A percentile compares a stretch with the other conserved stretches of the same genome.
These are phyloP conservation scores for Glaucidium brasilianum DNA, from an alignment of 2,113 vertebrate species.

Conservation along the genomic window DNA sequence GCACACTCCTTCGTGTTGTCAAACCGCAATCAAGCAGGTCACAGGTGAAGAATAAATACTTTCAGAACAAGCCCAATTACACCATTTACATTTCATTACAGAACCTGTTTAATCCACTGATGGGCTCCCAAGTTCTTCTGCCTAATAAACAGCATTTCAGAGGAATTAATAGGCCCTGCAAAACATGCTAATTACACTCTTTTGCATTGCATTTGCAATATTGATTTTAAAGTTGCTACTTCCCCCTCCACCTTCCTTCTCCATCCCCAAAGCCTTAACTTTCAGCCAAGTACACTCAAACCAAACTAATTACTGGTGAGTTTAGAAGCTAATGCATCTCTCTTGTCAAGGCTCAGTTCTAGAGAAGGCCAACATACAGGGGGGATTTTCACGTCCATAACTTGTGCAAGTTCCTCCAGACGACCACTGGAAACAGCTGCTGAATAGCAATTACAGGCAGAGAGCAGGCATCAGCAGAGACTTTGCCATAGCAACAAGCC, in stretches of 20 bases:
- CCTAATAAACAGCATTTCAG: conserved; percentile 68
- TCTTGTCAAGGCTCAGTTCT: not conserved
- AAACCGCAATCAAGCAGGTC: conserved; percentile 74
- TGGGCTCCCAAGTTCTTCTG: conserved; percentile 64
- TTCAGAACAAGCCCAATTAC: conserved; percentile 77
- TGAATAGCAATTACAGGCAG: conserved; percentile 64
- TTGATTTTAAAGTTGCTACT: conserved; percentile 53
- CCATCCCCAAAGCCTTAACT: conserved; percentile 23
- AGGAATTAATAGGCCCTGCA: conserved; percentile 68
- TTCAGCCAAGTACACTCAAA: conserved; percentile 1
- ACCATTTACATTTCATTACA: conserved; percentile 78
- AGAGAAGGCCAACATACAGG: not conserved
- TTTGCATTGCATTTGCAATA: conserved; percentile 65
- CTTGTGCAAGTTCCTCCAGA: conserved; percentile 33
- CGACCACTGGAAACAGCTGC: conserved; percentile 60
- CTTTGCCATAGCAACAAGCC: conserved; percentile 62
- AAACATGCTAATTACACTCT: conserved; percentile 68
- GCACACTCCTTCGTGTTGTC: conserved; percentile 73
- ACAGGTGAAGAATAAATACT: conserved; percentile 78
- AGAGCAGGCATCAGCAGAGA: conserved; percentile 47
- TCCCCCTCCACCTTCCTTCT: not conserved
- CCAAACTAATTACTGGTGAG: conserved; percentile 30
- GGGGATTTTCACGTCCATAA: not conserved
- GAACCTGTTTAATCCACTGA: conserved; percentile 70
- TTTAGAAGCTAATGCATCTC: conserved; percentile 21